Percentiles rank a stretch among this genome's conserved stretches.
phyloP scores from a whole-genome alignment of 2,888 invertebrate genomes.

The Tenthredo notha region DNA sequence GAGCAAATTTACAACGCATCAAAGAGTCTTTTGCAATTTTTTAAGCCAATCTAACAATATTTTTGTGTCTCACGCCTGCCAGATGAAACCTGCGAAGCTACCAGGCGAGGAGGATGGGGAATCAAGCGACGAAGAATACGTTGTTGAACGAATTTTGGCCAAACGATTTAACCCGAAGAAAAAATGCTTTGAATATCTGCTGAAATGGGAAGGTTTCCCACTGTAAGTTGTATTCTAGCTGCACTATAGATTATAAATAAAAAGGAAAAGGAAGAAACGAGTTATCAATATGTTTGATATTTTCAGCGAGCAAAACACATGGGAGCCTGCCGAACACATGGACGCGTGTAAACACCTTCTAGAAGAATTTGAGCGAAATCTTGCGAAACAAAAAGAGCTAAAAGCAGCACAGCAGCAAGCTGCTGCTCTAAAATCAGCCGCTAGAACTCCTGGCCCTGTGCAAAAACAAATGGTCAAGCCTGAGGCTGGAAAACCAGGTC shows the following conservation, averaged over 20 bases:
- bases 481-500: conserved; percentile 72
- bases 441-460: conserved; percentile 54
- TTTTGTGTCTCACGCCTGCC: neutral
- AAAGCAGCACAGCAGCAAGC: conserved; percentile 79
- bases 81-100: conserved; percentile 65
- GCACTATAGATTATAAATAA: neutral
- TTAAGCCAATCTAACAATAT: neutral
- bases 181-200: conserved; percentile 89
- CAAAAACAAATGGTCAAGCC: conserved; percentile 71
- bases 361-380: conserved; percentile 90
- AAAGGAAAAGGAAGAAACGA: conserved; percentile 13
- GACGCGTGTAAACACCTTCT: conserved; percentile 88
- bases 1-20: neutral
- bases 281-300: conserved; percentile 34
- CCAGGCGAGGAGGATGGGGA: conserved; percentile 64
- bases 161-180: conserved; percentile 89
- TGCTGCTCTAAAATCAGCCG: conserved; percentile 65
- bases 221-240: conserved; percentile 80
- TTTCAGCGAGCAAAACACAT: conserved; percentile 88
- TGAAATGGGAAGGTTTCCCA: conserved; percentile 92
- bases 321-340: conserved; percentile 90
- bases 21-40: neutral
- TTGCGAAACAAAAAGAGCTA: conserved; percentile 88
- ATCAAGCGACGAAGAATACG: conserved; percentile 82
- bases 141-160: conserved; percentile 91